A percentile compares a stretch with the other conserved stretches of the same genome.
These are phyloP conservation scores for Nautilus pompilius DNA, from an alignment of 1,140 invertebrate species.

Conservation along the genomic window DNA sequence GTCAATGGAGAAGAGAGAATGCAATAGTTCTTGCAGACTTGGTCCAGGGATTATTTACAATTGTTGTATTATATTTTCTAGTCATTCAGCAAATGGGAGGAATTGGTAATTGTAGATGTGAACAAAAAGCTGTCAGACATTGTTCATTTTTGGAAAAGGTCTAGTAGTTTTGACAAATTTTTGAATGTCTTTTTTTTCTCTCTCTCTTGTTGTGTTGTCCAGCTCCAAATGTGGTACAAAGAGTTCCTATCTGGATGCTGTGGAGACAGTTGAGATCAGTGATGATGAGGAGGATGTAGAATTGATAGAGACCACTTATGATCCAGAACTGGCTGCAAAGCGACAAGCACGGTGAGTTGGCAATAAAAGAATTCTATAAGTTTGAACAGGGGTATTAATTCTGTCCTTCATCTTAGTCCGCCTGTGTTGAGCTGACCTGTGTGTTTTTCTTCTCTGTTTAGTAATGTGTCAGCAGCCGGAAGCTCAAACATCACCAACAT, in stretches of 20 bases:
- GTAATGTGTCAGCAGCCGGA: background rate
- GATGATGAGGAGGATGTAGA: slow-evolving; percentile 33
- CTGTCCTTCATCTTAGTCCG: slow-evolving; percentile 1
- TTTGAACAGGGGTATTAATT: background rate
- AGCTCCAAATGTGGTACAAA: background rate
- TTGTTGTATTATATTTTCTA: background rate
- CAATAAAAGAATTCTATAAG: background rate
- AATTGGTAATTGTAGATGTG: slow-evolving; percentile 16
- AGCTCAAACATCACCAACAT: slow-evolving; percentile 4
- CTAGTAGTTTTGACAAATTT: slow-evolving; percentile 11
- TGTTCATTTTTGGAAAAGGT: slow-evolving; percentile 8
- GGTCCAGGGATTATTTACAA: no score
- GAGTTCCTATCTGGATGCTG: background rate
- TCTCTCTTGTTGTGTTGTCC: no score
- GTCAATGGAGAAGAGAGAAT: no score
- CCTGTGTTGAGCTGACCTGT: background rate
- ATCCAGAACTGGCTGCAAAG: slow-evolving; percentile 16
- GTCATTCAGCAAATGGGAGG: background rate
- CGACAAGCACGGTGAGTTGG: background rate
- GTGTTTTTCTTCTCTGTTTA: background rate
- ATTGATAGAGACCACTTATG: slow-evolving; percentile 25
- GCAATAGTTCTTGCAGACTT: no score
- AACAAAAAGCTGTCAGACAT: slow-evolving; percentile 5
- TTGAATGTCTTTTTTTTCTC: slow-evolving; percentile 7
- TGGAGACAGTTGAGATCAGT: slow-evolving; percentile 22